Percentiles rank a stretch among this genome's conserved stretches.
phyloP scores from a whole-genome alignment of 2,888 invertebrate genomes.

The Cataglyphis altisquamis region DNA sequence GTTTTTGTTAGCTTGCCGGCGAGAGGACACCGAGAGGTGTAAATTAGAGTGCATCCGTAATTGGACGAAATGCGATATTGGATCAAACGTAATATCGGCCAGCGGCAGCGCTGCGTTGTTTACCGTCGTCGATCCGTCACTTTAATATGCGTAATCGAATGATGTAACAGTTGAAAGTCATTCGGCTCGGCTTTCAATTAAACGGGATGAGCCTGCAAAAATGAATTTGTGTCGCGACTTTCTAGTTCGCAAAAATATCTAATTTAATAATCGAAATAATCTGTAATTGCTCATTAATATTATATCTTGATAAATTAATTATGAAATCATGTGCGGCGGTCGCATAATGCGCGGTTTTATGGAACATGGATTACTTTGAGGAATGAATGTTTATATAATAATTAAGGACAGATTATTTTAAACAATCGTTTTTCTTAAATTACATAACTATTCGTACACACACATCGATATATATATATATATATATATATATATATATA shows the following conservation, averaged over 20 bases:
- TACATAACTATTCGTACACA: neutral
- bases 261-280: conserved; percentile 5
- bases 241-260: neutral
- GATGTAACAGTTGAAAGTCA: conserved; percentile 52
- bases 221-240: neutral
- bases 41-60: conserved; percentile 62
- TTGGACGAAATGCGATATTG: conserved; percentile 62
- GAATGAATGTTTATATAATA: neutral
- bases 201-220: neutral
- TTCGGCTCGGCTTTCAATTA: conserved; percentile 40
- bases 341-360: neutral
- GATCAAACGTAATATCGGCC: conserved; percentile 63
- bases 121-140: conserved; percentile 55
- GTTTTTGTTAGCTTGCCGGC: conserved; percentile 47
- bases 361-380: neutral
- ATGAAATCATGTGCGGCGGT: neutral
- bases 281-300: neutral
- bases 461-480: neutral
- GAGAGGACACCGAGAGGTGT: conserved; percentile 51
- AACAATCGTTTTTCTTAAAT: neutral
- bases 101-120: conserved; percentile 42
- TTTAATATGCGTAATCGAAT: conserved; percentile 56
- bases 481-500: neutral
- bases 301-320: neutral
- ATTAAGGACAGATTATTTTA: neutral